phyloP scores from a whole-genome alignment of 2,888 invertebrate species.

The Auanema sp. region DNA sequence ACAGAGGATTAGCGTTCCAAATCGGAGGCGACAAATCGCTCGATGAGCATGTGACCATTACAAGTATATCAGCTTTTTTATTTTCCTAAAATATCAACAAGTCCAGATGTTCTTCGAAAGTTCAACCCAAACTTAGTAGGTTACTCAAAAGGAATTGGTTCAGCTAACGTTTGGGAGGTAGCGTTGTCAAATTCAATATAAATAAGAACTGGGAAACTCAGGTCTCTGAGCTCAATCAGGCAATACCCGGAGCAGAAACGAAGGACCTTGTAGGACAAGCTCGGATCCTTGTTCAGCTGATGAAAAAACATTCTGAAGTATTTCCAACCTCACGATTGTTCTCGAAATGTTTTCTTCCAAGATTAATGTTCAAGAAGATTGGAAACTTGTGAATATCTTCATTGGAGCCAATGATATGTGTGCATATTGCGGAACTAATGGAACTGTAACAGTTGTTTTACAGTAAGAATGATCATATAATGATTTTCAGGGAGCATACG shows the following conservation, averaged over 20 bases:
- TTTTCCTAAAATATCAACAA: not conserved
- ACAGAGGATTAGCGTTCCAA: conserved; percentile 51
- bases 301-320: conserved; percentile 43
- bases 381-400: conserved; percentile 58
- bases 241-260: conserved; percentile 49
- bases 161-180: conserved; percentile 52
- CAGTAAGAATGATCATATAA: not conserved
- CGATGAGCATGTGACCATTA: conserved; percentile 47
- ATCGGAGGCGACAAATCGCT: conserved; percentile 46
- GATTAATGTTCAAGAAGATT: conserved; percentile 51
- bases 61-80: too few relatives aligned
- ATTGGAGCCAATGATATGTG: conserved; percentile 60
- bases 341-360: not conserved
- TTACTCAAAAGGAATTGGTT: conserved; percentile 45
- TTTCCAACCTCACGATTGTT: too few relatives aligned
- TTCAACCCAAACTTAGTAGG: conserved; percentile 75
- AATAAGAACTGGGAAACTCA: too few relatives aligned
- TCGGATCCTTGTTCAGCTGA: conserved; percentile 37
- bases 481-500: conserved; percentile 28
- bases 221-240: conserved; percentile 47
- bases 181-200: too few relatives aligned
- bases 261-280: conserved; percentile 45
- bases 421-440: conserved; percentile 39
- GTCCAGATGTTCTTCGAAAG: conserved; percentile 73
- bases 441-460: conserved; percentile 10